phyloP scores from a whole-genome alignment of 2,113 vertebrate species.

The Amblyornis subalaris region DNA sequence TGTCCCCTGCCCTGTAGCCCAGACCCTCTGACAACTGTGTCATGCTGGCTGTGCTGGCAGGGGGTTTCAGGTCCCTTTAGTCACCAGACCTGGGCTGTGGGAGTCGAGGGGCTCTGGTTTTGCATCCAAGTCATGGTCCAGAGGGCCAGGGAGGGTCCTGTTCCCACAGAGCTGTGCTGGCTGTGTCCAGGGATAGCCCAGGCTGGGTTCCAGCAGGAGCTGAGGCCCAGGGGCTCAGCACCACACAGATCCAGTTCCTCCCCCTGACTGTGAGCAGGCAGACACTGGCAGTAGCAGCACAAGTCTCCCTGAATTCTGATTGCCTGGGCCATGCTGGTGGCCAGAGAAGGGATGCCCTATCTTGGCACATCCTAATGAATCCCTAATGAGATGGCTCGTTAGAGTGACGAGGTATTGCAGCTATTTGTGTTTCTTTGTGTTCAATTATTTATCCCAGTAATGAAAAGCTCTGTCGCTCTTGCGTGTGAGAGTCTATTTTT shows the following conservation, averaged over 20 bases:
- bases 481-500: slow-evolving; percentile 39
- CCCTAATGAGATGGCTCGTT: neutral
- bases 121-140: rapidly evolving
- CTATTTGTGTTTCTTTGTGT: slow-evolving; percentile 39
- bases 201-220: neutral
- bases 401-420: neutral
- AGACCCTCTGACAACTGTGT: rapidly evolving
- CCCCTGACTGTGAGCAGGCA: neutral
- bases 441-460: slow-evolving; percentile 35
- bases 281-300: neutral
- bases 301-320: neutral
- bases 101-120: rapidly evolving
- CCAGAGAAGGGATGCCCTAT: neutral
- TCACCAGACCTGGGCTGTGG: neutral
- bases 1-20: too few species aligned
- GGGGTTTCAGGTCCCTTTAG: rapidly evolving
- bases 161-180: neutral
- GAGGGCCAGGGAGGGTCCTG: rapidly evolving
- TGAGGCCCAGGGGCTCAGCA: neutral
- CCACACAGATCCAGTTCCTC: rapidly evolving
- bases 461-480: neutral
- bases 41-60: rapidly evolving
- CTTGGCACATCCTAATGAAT: rapidly evolving
- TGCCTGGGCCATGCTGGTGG: neutral
- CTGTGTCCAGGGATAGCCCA: neutral